Evolutionary conservation across 2,113 vertebrate genomes (phyloP).

Genomic region (Rhabdomys dilectus): DNA sequence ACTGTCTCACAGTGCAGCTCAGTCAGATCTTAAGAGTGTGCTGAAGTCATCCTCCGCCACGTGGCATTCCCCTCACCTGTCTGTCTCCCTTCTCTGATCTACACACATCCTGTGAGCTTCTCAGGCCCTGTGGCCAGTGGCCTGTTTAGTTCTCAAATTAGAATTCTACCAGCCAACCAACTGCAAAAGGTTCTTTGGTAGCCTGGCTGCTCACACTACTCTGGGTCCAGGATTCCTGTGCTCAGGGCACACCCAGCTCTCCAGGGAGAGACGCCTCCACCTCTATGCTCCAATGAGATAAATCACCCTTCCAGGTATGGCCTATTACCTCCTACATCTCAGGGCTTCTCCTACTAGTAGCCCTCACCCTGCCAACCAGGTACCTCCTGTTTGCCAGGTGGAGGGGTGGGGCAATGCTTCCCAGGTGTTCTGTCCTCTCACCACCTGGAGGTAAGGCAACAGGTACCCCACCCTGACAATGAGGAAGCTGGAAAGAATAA

Average conservation of each 20-base stretch:
- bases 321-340: neutral
- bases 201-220: neutral
- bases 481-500: neutral
- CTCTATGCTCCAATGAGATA: accelerated
- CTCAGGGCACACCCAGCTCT: neutral
- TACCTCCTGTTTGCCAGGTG: neutral
- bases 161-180: neutral
- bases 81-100: neutral
- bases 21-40: neutral
- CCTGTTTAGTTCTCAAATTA: neutral
- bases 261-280: neutral
- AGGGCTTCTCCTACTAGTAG: neutral
- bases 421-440: neutral
- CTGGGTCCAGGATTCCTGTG: accelerated
- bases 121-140: neutral
- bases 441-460: neutral
- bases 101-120: neutral
- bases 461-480: neutral
- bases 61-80: neutral
- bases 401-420: neutral
- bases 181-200: neutral
- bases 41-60: neutral
- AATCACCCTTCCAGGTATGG: neutral
- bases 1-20: neutral
- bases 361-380: neutral